Evolutionary conservation across 2,888 invertebrate genomes (phyloP).

Genomic region (Ormyrus rosae): DNA sequence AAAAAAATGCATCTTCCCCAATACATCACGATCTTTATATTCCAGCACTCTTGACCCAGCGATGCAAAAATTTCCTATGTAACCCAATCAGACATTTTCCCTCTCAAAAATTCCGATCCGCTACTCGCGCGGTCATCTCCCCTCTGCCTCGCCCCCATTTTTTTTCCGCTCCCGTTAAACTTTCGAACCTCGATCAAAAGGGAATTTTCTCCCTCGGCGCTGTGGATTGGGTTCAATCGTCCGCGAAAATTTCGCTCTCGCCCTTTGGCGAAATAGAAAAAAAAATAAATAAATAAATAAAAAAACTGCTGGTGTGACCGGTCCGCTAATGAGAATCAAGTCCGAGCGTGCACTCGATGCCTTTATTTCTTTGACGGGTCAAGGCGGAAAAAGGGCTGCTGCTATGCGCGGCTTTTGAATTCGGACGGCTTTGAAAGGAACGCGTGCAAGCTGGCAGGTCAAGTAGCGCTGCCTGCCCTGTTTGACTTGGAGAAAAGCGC

Average conservation of each 20-base stretch:
- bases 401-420: slow-evolving; percentile 44
- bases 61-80: neutral
- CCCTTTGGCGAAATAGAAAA: slow-evolving; percentile 27
- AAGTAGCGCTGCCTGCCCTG: slow-evolving; percentile 24
- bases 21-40: neutral
- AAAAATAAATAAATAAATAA: neutral
- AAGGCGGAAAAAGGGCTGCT: slow-evolving; percentile 7
- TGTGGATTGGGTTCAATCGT: slow-evolving; percentile 41
- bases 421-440: slow-evolving; percentile 36
- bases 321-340: slow-evolving; percentile 48
- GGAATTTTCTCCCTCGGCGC: slow-evolving; percentile 36
- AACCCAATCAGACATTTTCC: slow-evolving; percentile 34
- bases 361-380: slow-evolving; percentile 38
- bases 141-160: neutral
- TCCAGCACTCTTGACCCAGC: neutral
- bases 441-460: slow-evolving; percentile 25
- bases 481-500: slow-evolving; percentile 37
- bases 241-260: slow-evolving; percentile 41
- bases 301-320: slow-evolving; percentile 18
- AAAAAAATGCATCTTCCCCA: no score
- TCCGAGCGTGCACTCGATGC: neutral
- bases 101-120: slow-evolving; percentile 40
- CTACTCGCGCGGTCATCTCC: neutral
- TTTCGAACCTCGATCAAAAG: slow-evolving; percentile 38
- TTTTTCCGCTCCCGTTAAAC: slow-evolving; percentile 46